Percentiles rank a stretch among this genome's conserved stretches.
Conservation (phyloP, 2,113 vertebrate species). For the Plotosus lineatus region DNA sequence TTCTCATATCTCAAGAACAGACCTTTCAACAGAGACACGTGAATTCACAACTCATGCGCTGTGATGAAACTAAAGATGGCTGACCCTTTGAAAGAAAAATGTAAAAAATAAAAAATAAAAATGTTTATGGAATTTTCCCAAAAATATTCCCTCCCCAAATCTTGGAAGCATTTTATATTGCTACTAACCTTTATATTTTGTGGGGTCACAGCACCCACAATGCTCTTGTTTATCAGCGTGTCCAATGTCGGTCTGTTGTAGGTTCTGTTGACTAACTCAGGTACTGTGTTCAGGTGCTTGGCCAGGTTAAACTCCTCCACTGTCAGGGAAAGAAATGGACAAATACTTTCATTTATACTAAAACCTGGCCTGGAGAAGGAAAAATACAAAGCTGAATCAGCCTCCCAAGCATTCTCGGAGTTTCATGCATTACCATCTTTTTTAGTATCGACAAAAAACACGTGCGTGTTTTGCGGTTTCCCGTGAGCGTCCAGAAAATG, state of each 20-base stretch:
- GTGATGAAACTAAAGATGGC: background rate
- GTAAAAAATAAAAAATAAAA: background rate
- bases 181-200: conserved; percentile 69
- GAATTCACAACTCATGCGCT: background rate
- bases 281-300: conserved; percentile 80
- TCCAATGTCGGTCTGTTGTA: conserved; percentile 89
- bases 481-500: conserved; percentile 87
- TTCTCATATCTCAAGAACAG: background rate
- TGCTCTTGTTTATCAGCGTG: conserved; percentile 76
- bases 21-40: background rate
- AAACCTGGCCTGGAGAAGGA: background rate
- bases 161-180: background rate
- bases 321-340: conserved; percentile 55
- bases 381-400: background rate
- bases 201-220: conserved; percentile 75
- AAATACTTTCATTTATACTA: background rate
- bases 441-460: conserved; percentile 86
- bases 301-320: conserved; percentile 86
- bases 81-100: background rate
- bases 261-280: conserved; percentile 82
- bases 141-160: background rate
- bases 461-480: conserved; percentile 79
- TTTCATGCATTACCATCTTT: conserved; percentile 77
- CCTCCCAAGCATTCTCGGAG: background rate
- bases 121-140: background rate